Evolutionary conservation across 2,113 vertebrate genomes (phyloP).

Genomic region (Dinomys branickii): DNA sequence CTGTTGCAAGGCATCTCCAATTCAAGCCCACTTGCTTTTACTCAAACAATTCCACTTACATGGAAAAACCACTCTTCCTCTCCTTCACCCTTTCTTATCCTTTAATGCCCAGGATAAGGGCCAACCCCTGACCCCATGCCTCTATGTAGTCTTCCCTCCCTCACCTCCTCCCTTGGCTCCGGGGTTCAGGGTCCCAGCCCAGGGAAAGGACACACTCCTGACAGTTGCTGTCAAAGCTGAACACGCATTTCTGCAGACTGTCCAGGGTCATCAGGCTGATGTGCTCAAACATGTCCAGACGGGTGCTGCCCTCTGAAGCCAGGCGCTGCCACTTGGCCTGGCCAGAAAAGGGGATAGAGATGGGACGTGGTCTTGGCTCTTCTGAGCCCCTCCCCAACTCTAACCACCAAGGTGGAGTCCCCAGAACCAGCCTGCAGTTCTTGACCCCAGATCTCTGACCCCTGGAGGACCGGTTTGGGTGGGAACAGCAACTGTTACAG

Average conservation of each 20-base stretch:
- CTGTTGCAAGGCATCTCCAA: neutral
- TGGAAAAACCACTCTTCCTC: neutral
- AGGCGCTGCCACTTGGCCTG: slow-evolving; percentile 89
- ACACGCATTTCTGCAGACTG: slow-evolving; percentile 91
- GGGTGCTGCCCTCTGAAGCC: slow-evolving; percentile 72
- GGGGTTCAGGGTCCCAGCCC: neutral
- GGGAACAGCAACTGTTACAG: neutral
- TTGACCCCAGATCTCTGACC: neutral
- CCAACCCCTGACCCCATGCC: neutral
- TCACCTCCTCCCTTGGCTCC: neutral
- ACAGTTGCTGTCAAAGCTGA: slow-evolving; percentile 91
- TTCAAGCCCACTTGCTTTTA: neutral
- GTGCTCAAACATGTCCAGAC: slow-evolving; percentile 90
- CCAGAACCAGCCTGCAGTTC: neutral
- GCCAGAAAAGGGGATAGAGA: accelerated
- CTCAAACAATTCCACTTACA: neutral
- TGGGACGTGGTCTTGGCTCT: neutral
- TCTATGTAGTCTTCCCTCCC: neutral
- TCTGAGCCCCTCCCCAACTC: neutral
- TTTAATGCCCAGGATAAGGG: neutral
- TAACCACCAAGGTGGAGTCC: too few relatives aligned
- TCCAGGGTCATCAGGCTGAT: slow-evolving; percentile 94
- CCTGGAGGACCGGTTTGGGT: neutral
- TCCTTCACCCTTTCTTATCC: neutral
- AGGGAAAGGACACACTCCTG: slow-evolving; percentile 88